Evolutionary conservation across 2,888 invertebrate genomes (phyloP).

Genomic region (Eupithecia centaureata): DNA sequence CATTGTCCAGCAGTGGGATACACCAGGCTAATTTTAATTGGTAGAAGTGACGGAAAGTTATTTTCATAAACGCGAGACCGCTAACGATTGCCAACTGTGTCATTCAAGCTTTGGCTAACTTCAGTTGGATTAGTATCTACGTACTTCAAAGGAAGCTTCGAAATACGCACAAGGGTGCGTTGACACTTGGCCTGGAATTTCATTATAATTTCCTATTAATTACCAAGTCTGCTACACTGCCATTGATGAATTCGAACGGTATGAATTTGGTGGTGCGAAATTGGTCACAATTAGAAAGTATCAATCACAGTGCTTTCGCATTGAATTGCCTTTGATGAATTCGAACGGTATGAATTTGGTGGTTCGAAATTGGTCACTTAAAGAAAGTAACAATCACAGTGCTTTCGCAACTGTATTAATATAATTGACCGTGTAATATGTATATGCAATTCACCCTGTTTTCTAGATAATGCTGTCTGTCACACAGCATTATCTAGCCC

Average conservation of each 20-base stretch:
- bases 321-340: constrained; percentile 1
- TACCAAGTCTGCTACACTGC: neutral
- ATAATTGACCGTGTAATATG: no score
- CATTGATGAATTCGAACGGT: neutral
- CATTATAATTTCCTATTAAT: neutral
- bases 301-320: no score
- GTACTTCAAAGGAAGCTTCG: constrained; percentile 57
- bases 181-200: constrained; percentile 55
- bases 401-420: no score
- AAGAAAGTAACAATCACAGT: no score
- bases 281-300: no score
- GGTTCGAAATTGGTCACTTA: no score
- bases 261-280: neutral
- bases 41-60: constrained; percentile 33
- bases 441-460: no score
- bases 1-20: no score
- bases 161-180: constrained; percentile 43
- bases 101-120: constrained; percentile 47
- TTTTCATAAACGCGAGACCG: constrained; percentile 39
- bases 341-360: neutral
- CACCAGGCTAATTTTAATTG: no score
- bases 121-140: neutral
- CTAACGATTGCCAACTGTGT: constrained; percentile 67
- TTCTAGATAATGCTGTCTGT: no score
- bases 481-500: no score